Evolutionary conservation across 2,797 vertebrate genomes (phyloP), one percentile per base, ranked within the genome.

Genomic region (Passerculus sandwichensis): DNA sequence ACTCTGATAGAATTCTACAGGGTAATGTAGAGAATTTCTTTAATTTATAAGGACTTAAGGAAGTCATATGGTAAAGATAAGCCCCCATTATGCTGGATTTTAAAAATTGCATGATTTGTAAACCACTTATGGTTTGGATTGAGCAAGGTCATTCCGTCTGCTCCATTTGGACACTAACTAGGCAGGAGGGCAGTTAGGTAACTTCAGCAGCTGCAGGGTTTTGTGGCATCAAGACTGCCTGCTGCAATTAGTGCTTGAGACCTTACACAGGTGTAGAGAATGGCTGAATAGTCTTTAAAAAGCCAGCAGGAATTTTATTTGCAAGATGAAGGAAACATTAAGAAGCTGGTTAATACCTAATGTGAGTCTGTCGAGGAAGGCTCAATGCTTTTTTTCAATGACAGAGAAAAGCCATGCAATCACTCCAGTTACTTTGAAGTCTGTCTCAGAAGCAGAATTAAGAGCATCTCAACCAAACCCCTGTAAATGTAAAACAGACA

Each of bases 21-120:
- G 6, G 9, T 30, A 44, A 56, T 7, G 38, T 3, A 61, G 23
- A 69, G 45, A 69, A 83, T 32, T 6, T 40, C 16, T 42, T 45
- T 38, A 44, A 61, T 66, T 34, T 32, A 6, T 36, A 69, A 42
- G 30, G 30, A 54, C 30, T 56, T 62, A 48, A 54, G 21, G 22
- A 75, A 87, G 17, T 54, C 11, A 42, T 42, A 44, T 11, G 14
- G 36, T 54, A 44, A 78, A 56, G 12, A 65, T 34, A 85, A 75
- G 54, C 13, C 2, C 4, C 7, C 2, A 5, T 5, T 19, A 18
- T 6, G 2, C 38, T n/a, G 11, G 5, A 53, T 36, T 59, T 27
- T 53, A 3, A 36, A 70, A 54, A 50, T 1, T 6, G 5, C 11
- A 5, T 50, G 0, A 66, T 65, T 9, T 67, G 10, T 51, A 74